Conservation (phyloP, 2,797 vertebrate species). For the Tinamus major region DNA sequence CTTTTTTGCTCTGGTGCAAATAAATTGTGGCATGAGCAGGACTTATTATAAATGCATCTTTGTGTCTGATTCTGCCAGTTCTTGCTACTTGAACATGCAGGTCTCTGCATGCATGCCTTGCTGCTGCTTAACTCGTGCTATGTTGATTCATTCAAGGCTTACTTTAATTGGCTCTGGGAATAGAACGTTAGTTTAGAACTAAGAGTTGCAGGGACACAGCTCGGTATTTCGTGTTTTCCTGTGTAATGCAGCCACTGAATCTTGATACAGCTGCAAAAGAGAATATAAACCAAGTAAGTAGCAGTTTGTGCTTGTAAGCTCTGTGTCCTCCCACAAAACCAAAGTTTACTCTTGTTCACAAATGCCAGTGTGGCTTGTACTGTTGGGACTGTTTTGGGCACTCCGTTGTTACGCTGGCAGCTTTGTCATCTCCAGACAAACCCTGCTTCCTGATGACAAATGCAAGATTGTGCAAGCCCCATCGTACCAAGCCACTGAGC, state of each 20-base stretch:
- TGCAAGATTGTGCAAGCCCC: not conserved
- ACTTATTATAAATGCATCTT: constrained; percentile 18
- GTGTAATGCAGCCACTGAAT: not conserved
- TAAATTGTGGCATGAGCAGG: not conserved
- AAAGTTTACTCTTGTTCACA: not conserved
- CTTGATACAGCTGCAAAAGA: not conserved
- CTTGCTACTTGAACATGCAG: constrained; percentile 38
- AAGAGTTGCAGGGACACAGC: not conserved
- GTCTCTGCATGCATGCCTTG: constrained; percentile 59
- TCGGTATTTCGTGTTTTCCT: not conserved
- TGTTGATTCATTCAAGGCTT: constrained; percentile 51
- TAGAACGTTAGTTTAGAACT: not conserved
- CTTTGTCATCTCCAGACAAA: not conserved
- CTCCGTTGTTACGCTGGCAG: not conserved
- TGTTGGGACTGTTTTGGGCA: not conserved
- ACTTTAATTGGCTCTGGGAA: constrained; percentile 31
- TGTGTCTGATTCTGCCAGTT: constrained; percentile 41
- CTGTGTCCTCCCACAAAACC: accelerated
- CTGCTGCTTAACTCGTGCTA: constrained; percentile 8
- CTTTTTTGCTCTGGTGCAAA: not conserved
- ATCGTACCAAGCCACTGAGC: not conserved
- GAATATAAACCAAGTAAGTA: not conserved
- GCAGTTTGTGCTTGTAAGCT: not conserved
- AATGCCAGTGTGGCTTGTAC: not conserved
- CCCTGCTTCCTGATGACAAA: not conserved